phyloP scores from a whole-genome alignment of 2,113 vertebrate species.

The Protobothrops mucrosquamatus region DNA sequence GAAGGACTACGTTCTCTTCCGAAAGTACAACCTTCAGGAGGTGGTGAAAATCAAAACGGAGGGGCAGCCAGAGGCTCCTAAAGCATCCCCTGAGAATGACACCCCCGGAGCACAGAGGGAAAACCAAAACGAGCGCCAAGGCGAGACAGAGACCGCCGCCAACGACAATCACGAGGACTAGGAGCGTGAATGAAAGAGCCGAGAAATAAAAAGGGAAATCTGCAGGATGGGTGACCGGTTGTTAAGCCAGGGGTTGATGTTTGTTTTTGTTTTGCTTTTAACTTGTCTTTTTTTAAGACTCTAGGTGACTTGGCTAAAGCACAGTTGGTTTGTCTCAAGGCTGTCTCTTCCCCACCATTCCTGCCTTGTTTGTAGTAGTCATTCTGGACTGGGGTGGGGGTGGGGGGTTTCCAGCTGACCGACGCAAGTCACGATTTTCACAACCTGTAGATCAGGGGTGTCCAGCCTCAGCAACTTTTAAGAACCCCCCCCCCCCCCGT shows the following conservation, averaged over 20 bases:
- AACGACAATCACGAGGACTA: constrained; percentile 5
- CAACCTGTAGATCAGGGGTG: neutral
- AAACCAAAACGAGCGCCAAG: constrained; percentile 32
- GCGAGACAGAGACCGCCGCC: neutral
- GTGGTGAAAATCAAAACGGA: constrained; percentile 78
- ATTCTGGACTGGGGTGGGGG: neutral
- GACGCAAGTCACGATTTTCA: neutral
- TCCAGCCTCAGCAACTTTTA: neutral
- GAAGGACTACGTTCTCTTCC: constrained; percentile 85
- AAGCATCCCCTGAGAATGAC: constrained; percentile 20
- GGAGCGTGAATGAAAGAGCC: neutral
- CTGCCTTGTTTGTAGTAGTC: neutral
- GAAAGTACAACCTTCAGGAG: constrained; percentile 95
- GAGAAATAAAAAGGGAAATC: neutral
- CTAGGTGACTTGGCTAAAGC: neutral
- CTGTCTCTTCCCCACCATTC: neutral
- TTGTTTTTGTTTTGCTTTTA: neutral
- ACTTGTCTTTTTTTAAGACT: constrained; percentile 6
- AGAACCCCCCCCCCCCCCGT: neutral
- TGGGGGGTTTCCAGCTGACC: neutral
- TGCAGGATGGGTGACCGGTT: neutral
- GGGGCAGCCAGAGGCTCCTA: constrained; percentile 22
- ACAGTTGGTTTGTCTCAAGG: too few species aligned
- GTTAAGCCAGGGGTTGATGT: constrained; percentile 27
- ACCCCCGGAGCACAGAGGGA: constrained; percentile 36